Conservation (phyloP, 2,113 vertebrate genomes). For the Dasyornis broadbenti region DNA sequence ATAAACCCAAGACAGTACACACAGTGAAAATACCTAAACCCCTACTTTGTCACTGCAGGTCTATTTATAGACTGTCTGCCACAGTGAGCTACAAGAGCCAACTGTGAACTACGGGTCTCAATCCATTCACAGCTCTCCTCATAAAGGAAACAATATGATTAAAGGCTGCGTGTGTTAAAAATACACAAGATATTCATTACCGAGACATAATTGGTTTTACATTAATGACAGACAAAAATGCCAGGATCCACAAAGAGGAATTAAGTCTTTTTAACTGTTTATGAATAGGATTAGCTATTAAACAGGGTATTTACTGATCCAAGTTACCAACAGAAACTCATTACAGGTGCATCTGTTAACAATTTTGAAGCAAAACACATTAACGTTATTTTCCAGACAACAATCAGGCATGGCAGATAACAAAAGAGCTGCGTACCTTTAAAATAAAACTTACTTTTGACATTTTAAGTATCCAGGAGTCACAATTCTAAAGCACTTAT, state of each 20-base stretch:
- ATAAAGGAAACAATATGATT: conserved; percentile 15
- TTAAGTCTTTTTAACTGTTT: background rate
- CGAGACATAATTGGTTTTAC: background rate
- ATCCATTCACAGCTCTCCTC: conserved; percentile 19
- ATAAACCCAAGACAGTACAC: background rate
- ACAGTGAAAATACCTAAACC: background rate
- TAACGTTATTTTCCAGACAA: background rate
- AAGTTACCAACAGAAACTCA: background rate
- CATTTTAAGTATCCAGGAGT: background rate
- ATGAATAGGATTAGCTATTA: conserved; percentile 11
- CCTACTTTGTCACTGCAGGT: background rate
- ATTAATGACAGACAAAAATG: background rate
- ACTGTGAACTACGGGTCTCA: background rate
- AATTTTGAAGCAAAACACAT: background rate
- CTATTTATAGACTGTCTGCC: conserved; percentile 19
- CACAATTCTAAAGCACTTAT: background rate
- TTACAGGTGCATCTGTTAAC: background rate
- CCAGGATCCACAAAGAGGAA: background rate
- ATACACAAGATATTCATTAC: conserved; percentile 22
- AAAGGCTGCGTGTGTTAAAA: conserved; percentile 1
- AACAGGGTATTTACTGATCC: background rate
- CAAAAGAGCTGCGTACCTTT: background rate
- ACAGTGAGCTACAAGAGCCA: background rate
- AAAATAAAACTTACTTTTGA: background rate
- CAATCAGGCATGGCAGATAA: background rate